These are phyloP conservation scores for Laothoe populi DNA, from an alignment of 2,888 invertebrate species.

Conservation along the genomic window DNA sequence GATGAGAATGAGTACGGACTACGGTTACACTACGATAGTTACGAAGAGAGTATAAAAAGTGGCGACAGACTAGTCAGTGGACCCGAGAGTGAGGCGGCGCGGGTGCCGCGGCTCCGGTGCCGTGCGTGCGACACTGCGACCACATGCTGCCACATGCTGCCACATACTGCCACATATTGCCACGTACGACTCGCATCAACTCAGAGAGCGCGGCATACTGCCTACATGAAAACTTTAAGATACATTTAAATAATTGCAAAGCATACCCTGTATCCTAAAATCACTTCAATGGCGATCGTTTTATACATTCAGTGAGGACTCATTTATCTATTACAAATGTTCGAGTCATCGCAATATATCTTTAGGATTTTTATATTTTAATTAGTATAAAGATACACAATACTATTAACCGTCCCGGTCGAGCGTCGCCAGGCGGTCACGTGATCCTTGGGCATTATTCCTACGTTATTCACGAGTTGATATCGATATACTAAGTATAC, in stretches of 20 bases:
- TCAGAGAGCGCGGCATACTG: constrained; percentile 69
- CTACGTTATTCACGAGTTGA: constrained; percentile 77
- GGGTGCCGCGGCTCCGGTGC: constrained; percentile 53
- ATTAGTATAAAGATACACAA: constrained; percentile 77
- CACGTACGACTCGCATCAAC: constrained; percentile 56
- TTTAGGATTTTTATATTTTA: constrained; percentile 66
- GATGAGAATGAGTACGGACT: constrained; percentile 66
- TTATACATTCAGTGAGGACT: constrained; percentile 81
- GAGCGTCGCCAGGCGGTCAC: constrained; percentile 39
- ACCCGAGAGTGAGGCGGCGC: constrained; percentile 71
- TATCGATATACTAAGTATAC: constrained; percentile 79
- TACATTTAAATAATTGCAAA: constrained; percentile 94
- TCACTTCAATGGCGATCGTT: constrained; percentile 88
- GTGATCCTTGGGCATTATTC: constrained; percentile 60
- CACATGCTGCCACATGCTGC: too few species aligned
- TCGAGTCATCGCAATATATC: constrained; percentile 76
- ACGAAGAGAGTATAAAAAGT: constrained; percentile 79
- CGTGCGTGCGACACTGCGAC: constrained; percentile 55
- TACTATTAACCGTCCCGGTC: constrained; percentile 63
- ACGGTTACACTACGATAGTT: constrained; percentile 69
- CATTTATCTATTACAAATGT: constrained; percentile 76
- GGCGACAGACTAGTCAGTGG: constrained; percentile 78
- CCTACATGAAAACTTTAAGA: constrained; percentile 84
- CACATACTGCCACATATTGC: too few species aligned
- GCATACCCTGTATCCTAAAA: constrained; percentile 97